A percentile compares a stretch with the other conserved stretches of the same genome.
phyloP scores from a whole-genome alignment of 2,888 invertebrate species.

The Nomada goodeniana region DNA sequence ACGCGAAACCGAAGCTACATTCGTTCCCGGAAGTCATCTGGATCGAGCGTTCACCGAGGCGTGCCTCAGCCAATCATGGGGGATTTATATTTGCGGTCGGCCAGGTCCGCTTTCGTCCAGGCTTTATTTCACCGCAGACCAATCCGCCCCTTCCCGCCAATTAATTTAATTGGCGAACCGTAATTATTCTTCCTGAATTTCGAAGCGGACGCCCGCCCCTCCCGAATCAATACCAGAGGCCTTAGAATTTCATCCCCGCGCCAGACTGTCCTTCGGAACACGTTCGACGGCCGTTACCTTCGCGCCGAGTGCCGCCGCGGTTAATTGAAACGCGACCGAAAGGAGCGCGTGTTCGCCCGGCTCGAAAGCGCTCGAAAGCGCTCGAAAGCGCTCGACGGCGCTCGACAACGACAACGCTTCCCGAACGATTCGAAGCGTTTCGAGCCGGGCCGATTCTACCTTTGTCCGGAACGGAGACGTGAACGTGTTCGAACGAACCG shows the following conservation, averaged over 20 bases:
- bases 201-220: background rate
- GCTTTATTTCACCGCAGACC: constrained; percentile 43
- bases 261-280: background rate
- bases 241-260: background rate
- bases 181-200: constrained; percentile 52
- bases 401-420: background rate
- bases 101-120: constrained; percentile 11
- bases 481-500: background rate
- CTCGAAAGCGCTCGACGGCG: too few species aligned
- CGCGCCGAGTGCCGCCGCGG: background rate
- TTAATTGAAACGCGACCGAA: constrained; percentile 19
- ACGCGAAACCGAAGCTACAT: too few species aligned
- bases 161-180: constrained; percentile 66
- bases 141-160: constrained; percentile 50
- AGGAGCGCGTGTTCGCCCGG: too few species aligned
- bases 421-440: constrained; percentile 2
- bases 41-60: constrained; percentile 23
- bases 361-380: background rate
- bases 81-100: constrained; percentile 51
- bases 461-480: too few species aligned
- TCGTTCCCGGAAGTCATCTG: constrained; percentile 8
- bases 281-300: background rate
- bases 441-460: too few species aligned
- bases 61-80: constrained; percentile 10
- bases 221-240: background rate